Base-by-base conservation (phyloP, 92 coral and sea anemone genomes). In the Umimayanthus chanpuru region DNA sequence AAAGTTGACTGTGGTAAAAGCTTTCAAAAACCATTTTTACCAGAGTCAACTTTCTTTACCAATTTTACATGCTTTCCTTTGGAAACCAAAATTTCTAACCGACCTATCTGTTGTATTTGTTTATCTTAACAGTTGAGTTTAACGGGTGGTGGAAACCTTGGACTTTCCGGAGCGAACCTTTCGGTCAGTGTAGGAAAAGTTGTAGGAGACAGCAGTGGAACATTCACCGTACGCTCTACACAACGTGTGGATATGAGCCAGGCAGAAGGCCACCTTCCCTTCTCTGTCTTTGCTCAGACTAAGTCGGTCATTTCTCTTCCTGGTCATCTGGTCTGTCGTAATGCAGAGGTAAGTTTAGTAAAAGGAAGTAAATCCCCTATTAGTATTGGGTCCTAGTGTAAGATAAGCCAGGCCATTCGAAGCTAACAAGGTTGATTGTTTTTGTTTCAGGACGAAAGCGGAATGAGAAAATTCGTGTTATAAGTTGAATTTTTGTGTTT, bases 161-260 rank as follows among this genome's bases (percentile, higher is more conserved):
- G 91, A 66, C 76, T 88, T 85, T 84, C 92, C 73, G 93, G 91
- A 23, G 61, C 85, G 32, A 79, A 74, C 53, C 88, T 90, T 25
- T 77, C 85, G 75, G 82, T 92, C 10, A 81, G 61, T 50, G 88
- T 88, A 79, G 91, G 86, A 28, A 89, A 92, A 61, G 85, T 92
- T 25, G 86, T 72, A 41, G 94, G 94, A 76, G 94, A 92, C 83
- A 86, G 82, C 47, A 92, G 92, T 36, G 94, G 94, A 44, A 77
- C 89, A 41, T 38, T 92, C 38, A 88, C 85, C 73, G 76, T 79
- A 25, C 92, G 94, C n/a, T 88, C 94, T 9, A 77, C 91, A 5
- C 94, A 92, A 79, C 89, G 58, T 12, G 47, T 92, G 61, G 88
- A 89, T 81, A 89, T 92, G 87, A 87, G 81, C 73, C 76, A 47